phyloP scores from a whole-genome alignment of 2,797 vertebrate genomes.

The Typhlichthys subterraneus region DNA sequence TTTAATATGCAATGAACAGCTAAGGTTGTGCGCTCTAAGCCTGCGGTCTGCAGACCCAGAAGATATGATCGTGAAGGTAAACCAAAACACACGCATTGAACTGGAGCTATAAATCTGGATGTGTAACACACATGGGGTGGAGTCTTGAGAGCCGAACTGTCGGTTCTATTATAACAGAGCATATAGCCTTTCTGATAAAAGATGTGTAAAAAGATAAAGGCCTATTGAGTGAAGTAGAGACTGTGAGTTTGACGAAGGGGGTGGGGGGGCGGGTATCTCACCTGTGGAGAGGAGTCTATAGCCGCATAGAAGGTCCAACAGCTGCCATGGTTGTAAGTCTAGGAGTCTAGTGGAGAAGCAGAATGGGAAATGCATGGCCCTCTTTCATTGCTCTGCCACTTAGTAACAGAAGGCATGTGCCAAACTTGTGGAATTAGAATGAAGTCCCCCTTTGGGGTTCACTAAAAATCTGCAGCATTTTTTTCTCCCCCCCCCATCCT shows the following conservation, averaged over 20 bases:
- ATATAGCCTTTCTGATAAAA: slow-evolving; percentile 57
- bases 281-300: slow-evolving; percentile 84
- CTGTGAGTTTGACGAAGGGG: slow-evolving; percentile 76
- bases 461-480: slow-evolving; percentile 74
- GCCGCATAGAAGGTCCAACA: slow-evolving; percentile 84
- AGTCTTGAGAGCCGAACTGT: slow-evolving; percentile 43
- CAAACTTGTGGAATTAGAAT: slow-evolving; percentile 80
- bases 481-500: slow-evolving; percentile 69
- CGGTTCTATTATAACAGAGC: slow-evolving; percentile 48
- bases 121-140: slow-evolving; percentile 49
- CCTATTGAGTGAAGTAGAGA: slow-evolving; percentile 78
- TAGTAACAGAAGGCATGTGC: slow-evolving; percentile 77
- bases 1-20: no score
- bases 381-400: slow-evolving; percentile 80
- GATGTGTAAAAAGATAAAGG: slow-evolving; percentile 62
- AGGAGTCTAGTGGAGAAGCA: slow-evolving; percentile 81
- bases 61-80: slow-evolving; percentile 29
- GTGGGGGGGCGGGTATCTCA: slow-evolving; percentile 55
- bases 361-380: slow-evolving; percentile 80
- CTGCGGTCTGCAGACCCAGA: background rate
- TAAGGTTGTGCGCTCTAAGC: background rate
- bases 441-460: slow-evolving; percentile 77
- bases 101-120: slow-evolving; percentile 9
- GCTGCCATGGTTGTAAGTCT: slow-evolving; percentile 87
- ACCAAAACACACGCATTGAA: slow-evolving; percentile 27